phyloP scores from a whole-genome alignment of 2,888 invertebrate genomes.

The Philopedon plagiatum region DNA sequence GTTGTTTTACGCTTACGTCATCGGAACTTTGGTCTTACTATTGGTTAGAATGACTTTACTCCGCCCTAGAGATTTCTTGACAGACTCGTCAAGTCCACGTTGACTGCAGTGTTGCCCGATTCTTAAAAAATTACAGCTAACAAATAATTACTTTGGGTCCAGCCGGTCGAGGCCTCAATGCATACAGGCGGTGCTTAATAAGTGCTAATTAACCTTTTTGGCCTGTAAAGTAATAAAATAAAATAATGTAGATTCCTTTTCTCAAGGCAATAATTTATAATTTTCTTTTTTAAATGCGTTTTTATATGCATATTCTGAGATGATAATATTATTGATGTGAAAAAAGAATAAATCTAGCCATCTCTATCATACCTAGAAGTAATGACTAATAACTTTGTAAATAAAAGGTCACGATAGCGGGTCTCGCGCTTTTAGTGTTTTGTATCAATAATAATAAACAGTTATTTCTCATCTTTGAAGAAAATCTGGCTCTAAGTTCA shows the following conservation, averaged over 20 bases:
- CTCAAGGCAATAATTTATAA: conserved; percentile 6
- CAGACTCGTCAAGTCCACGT: conserved; percentile 65
- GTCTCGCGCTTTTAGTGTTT: too few relatives aligned
- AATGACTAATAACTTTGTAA: too few relatives aligned
- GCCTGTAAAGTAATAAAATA: conserved; percentile 18
- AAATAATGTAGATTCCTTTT: conserved; percentile 18
- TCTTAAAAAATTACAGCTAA: conserved; percentile 6
- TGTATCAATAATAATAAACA: too few relatives aligned
- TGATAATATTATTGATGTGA: too few relatives aligned
- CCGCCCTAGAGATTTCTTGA: conserved; percentile 57
- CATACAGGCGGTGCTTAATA: conserved; percentile 17
- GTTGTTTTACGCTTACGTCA: conserved; percentile 63
- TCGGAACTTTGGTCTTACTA: conserved; percentile 55
- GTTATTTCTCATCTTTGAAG: too few relatives aligned
- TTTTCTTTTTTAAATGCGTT: not conserved
- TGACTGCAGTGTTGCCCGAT: conserved; percentile 57
- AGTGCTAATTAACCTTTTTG: conserved; percentile 25
- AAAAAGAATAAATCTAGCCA: too few relatives aligned
- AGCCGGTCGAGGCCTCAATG: not conserved
- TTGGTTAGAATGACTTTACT: conserved; percentile 34
- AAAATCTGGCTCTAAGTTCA: too few relatives aligned
- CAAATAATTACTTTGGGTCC: conserved; percentile 28
- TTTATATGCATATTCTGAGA: too few relatives aligned
- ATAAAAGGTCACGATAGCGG: too few relatives aligned
- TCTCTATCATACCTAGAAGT: too few relatives aligned